Base-by-base conservation (phyloP, 1,140 invertebrate species). In the Meloidogyne floridensis region DNA sequence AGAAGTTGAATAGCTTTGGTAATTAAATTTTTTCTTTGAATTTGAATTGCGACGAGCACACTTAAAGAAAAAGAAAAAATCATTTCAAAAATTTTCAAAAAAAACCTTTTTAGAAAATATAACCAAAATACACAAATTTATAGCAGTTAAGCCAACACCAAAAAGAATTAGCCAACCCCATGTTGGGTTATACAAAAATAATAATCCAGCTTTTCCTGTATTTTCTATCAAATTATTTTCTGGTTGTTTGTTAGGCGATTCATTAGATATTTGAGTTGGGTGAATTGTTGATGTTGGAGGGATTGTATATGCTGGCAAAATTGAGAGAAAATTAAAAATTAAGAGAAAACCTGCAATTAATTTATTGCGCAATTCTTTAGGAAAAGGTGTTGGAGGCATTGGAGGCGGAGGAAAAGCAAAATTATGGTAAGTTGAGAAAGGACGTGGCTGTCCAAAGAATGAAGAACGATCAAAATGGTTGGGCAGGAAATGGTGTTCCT, bases 401-500 rank as follows among this genome's bases (percentile, higher is more conserved):
- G 90, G 88, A 8, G 90, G 89, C 8, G 91, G 90, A 10, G 91
- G 91, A 18, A 91, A 87, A 0, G 90, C 86, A 74, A 89, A 83
- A 20, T 89, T 87, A n/a, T 86, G 82, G 42, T 84, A 85, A 20
- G 81, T 86, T 9, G 84, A 82, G 51, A 90, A 85, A 3, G 90
- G 85, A 18, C 90, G 85, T 0, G 87, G 86, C 42, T 83, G 85
- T 54, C 88, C 88, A 72, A 84, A 89, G 72, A 90, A 89, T 11
- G 82, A 84, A n/a, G 89, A 79, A 42, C 81, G 82, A 42, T 87
- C 85, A 65, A 88, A 90, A 82, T 95, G 93, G 54, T 94, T 93
- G 0, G 97, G 92, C 80, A 95, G 93, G 56, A 90, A 87, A 72
- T 90, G 81, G 72, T 89, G 88, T 71, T 89, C 89, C 82, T 87